Evolutionary conservation across 2,113 vertebrate genomes (phyloP).

Genomic region (Callopanchax toddi): DNA sequence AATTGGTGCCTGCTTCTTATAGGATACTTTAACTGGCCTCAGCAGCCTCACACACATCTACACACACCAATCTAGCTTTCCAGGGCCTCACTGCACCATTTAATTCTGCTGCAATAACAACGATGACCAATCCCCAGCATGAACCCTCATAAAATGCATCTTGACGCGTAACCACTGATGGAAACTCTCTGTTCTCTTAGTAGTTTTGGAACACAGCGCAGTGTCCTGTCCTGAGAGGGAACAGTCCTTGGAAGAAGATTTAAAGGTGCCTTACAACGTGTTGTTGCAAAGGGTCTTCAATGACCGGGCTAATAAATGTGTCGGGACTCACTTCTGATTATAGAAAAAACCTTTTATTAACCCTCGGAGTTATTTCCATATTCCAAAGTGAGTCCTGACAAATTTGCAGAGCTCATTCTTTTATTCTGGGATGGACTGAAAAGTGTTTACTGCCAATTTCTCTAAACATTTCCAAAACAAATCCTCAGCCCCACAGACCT

Average conservation of each 20-base stretch:
- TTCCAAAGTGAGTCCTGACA: too few species aligned
- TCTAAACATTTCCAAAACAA: slow-evolving; percentile 18
- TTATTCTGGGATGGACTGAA: not conserved
- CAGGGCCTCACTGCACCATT: slow-evolving; percentile 15
- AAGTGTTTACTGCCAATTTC: slow-evolving; percentile 18
- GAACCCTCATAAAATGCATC: slow-evolving; percentile 56
- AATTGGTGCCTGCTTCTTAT: not conserved
- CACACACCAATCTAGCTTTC: not conserved
- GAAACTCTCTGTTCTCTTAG: slow-evolving; percentile 63
- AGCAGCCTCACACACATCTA: not conserved
- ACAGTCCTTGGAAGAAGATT: slow-evolving; percentile 5
- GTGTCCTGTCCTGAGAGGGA: slow-evolving; percentile 35
- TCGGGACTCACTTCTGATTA: not conserved
- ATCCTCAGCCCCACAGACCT: slow-evolving; percentile 28
- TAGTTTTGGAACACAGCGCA: slow-evolving; percentile 41
- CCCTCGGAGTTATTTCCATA: too few species aligned
- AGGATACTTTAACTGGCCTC: not conserved
- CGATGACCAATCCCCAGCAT: slow-evolving; percentile 53
- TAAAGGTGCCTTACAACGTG: slow-evolving; percentile 9
- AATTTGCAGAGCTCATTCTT: not conserved
- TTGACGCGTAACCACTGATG: slow-evolving; percentile 60
- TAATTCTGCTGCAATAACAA: slow-evolving; percentile 52
- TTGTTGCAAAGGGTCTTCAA: not conserved
- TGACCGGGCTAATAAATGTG: not conserved
- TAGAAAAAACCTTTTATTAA: too few species aligned